Evolutionary conservation across 1,140 invertebrate genomes (phyloP), one percentile per base, ranked within the genome.

Genomic region (Caenorhabditis remanei): DNA sequence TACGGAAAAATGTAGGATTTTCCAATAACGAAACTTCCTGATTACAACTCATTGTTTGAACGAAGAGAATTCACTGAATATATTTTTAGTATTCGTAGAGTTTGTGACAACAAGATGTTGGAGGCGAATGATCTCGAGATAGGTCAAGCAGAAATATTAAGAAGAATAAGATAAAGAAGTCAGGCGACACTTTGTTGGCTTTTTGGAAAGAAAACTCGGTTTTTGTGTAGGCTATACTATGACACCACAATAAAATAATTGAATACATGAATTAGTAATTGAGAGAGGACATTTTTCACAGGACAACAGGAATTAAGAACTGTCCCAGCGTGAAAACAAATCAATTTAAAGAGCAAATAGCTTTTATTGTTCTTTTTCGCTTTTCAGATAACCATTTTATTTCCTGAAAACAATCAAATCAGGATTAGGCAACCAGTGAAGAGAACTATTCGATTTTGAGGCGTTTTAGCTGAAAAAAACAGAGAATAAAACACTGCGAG

Each of bases 401-500:
- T 32, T 32, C 32, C 32, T 0, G 32, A 32, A 32, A 32, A 32
- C 1, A 32, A 32, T 32, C 0, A 32, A 32, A 32, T 32, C 32
- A 32, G 32, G 2, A 32, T 32, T 32, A 32, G 32, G 2, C 32
- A 32, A 2, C 32, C 32, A 32, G 32, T 32, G 32, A 53, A 24
- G 6, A 21, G 13, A 11, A 32, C 24, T 14, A 79, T 11, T 24
- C 46, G 71, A 79, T 79, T 50, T 79, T 79, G 6, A 79, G 46
- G 7, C 71, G 71, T 79, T 79, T 79, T 14, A 50, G 53, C 71
- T 79, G 71, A 21, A 79, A 63, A n/a, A 53, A 1, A 19, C 46
- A 46, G 13, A 75, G 9, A 0, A n/a, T 75, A 2, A 46, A 9
- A 21, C 5, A 75, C 5, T 19, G 19, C 0, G 3, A 8, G 1